Percentiles rank a stretch among this genome's conserved stretches.
These are phyloP conservation scores for Phaedon cochleariae DNA, from an alignment of 2,888 invertebrate genomes.

Conservation along the genomic window DNA sequence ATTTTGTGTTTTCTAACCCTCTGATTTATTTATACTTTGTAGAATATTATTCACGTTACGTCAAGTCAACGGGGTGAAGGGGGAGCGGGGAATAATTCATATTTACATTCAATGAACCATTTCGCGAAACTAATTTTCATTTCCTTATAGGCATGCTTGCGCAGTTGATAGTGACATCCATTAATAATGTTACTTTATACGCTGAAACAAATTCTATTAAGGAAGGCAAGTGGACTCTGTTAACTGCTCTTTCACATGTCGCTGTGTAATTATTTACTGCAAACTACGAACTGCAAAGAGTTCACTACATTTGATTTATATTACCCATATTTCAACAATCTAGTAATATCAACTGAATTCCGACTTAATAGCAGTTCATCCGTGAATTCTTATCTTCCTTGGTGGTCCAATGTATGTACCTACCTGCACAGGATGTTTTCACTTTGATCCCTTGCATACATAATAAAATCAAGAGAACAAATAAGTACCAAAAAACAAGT, in stretches of 20 bases:
- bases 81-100: background rate
- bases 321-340: background rate
- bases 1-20: no score
- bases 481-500: no score
- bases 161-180: background rate
- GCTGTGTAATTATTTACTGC: background rate
- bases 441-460: no score
- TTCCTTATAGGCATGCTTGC: background rate
- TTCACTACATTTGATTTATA: background rate
- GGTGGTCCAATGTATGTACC: background rate
- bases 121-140: background rate
- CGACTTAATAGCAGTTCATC: background rate
- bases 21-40: background rate
- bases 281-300: background rate
- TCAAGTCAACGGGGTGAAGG: no score
- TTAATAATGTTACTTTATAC: background rate
- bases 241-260: background rate
- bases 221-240: background rate
- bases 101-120: background rate
- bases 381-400: background rate
- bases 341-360: background rate
- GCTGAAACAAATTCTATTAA: background rate
- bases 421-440: no score
- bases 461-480: no score
- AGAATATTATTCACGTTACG: background rate